Conservation (phyloP, 2,113 vertebrate genomes). For the Tringa solitaria region DNA sequence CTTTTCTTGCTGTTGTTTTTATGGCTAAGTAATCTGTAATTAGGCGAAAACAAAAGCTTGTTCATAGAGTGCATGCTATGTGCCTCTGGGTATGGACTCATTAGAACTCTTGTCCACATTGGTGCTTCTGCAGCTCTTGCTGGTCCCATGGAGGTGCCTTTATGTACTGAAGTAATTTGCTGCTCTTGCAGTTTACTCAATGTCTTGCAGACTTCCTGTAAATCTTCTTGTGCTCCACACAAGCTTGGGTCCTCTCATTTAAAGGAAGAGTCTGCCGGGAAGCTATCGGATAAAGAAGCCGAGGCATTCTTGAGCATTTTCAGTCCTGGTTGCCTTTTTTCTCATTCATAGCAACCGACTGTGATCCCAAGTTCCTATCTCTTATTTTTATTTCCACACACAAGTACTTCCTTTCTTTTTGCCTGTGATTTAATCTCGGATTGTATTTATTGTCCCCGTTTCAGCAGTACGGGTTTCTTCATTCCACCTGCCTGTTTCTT, state of each 20-base stretch:
- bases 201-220: background rate
- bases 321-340: background rate
- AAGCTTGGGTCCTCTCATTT: background rate
- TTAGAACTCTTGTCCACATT: background rate
- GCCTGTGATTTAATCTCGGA: background rate
- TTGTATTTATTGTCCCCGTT: background rate
- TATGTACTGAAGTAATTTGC: background rate
- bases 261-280: background rate
- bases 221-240: background rate
- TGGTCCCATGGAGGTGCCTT: background rate
- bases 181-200: background rate
- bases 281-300: background rate
- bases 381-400: background rate
- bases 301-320: background rate
- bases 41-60: background rate
- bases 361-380: background rate
- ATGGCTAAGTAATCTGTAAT: background rate
- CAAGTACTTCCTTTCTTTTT: background rate
- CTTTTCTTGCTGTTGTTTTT: background rate
- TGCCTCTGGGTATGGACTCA: background rate
- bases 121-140: background rate
- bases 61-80: rapidly evolving
- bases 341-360: background rate
- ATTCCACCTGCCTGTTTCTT: background rate
- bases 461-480: background rate